These are phyloP conservation scores for Ridgeia piscesae DNA, from an alignment of 1,140 invertebrate species.

Conservation along the genomic window DNA sequence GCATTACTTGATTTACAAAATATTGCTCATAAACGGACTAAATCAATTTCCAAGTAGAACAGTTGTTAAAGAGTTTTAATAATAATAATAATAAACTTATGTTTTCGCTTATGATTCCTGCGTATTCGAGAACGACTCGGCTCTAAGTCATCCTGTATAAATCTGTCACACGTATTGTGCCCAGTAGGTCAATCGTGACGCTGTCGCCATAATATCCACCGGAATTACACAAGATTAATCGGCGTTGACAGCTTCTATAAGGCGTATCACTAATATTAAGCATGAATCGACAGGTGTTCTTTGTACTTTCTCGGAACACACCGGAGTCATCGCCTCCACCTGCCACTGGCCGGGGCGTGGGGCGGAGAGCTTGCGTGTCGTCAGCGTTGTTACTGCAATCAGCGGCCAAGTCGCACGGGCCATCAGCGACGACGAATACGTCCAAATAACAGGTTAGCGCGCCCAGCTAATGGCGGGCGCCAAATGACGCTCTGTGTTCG, in stretches of 20 bases:
- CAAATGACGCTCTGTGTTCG: too few relatives aligned
- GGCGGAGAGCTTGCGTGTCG: neutral
- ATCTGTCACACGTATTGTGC: neutral
- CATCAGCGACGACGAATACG: neutral
- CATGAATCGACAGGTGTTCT: neutral
- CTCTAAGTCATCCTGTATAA: neutral
- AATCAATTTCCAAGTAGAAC: too few relatives aligned
- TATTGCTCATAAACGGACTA: too few relatives aligned
- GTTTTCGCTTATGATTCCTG: neutral
- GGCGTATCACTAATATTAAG: neutral
- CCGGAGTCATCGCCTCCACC: neutral
- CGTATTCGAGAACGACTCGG: neutral
- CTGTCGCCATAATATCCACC: neutral
- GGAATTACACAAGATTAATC: neutral
- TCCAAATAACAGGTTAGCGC: neutral
- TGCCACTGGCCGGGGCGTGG: neutral
- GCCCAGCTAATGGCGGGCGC: neutral
- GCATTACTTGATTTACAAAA: too few relatives aligned
- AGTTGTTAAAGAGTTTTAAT: too few relatives aligned
- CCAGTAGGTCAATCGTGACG: neutral
- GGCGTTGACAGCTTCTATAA: neutral
- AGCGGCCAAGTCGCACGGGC: neutral
- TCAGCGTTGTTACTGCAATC: neutral
- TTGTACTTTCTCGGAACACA: neutral
- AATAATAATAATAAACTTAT: too few relatives aligned